A percentile compares a stretch with the other conserved stretches of the same genome.
Evolutionary conservation across 2,888 invertebrate species (phyloP).

Genomic region (Muschampia plurimacula): DNA sequence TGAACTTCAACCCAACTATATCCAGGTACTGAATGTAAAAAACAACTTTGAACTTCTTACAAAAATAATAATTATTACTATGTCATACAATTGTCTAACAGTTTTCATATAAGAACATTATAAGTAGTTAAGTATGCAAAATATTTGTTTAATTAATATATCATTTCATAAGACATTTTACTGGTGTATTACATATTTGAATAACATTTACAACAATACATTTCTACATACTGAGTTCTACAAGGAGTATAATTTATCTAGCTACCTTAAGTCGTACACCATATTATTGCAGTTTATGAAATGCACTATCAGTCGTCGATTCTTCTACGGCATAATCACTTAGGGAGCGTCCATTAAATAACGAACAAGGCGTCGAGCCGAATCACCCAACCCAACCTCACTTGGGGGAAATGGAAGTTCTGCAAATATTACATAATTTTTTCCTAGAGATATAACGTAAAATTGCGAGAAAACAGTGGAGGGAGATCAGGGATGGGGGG

Average conservation of each 20-base stretch:
- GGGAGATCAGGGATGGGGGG: too few relatives aligned
- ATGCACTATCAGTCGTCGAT: slow-evolving; percentile 1
- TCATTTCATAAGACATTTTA: slow-evolving; percentile 22
- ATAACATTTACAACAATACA: not conserved
- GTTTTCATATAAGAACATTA: slow-evolving; percentile 19
- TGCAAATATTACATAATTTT: too few relatives aligned
- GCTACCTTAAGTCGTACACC: not conserved
- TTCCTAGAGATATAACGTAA: too few relatives aligned
- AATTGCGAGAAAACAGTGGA: too few relatives aligned
- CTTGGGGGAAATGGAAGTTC: too few relatives aligned
- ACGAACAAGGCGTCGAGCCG: too few relatives aligned
- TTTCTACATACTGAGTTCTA: not conserved
- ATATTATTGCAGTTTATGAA: not conserved
- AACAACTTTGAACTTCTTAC: not conserved
- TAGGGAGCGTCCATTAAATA: not conserved
- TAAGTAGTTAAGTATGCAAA: slow-evolving; percentile 20
- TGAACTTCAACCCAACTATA: not conserved
- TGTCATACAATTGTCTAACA: slow-evolving; percentile 11
- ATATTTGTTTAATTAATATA: slow-evolving; percentile 18
- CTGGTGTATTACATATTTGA: slow-evolving; percentile 13
- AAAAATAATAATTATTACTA: slow-evolving; percentile 18
- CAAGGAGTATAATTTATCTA: not conserved
- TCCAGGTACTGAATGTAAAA: slow-evolving; percentile 1
- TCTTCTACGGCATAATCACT: not conserved
- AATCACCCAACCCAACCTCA: too few relatives aligned